Evolutionary conservation across 1,140 invertebrate genomes (phyloP).

Genomic region (Aphelinus certus): DNA sequence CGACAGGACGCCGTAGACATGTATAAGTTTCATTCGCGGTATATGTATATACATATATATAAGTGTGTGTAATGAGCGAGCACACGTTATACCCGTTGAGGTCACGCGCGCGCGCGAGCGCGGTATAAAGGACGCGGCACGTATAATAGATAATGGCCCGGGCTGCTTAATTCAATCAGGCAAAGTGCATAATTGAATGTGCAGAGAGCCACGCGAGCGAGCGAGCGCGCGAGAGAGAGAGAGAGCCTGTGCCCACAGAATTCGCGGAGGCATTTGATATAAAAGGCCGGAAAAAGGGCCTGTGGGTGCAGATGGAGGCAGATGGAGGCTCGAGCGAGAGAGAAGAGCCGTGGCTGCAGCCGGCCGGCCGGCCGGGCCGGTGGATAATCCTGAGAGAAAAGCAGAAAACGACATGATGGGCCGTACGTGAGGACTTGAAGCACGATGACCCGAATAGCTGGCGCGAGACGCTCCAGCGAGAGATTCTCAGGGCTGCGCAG

Average conservation of each 20-base stretch:
- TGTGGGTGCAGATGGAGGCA: no score
- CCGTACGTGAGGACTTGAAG: conserved; percentile 17
- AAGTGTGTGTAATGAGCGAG: no score
- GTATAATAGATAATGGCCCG: conserved; percentile 7
- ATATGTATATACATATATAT: no score
- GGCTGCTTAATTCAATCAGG: neutral
- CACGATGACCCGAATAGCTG: conserved; percentile 22
- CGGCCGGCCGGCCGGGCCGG: neutral
- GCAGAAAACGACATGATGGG: conserved; percentile 18
- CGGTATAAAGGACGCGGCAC: neutral
- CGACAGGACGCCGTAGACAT: no score
- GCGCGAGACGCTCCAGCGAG: neutral
- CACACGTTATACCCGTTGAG: no score
- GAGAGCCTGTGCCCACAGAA: conserved; percentile 2
- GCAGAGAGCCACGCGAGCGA: no score
- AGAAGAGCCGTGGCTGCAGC: neutral
- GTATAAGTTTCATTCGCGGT: no score
- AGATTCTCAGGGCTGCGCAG: no score
- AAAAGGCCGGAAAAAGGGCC: neutral
- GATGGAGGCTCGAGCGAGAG: neutral
- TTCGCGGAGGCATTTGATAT: conserved; percentile 25
- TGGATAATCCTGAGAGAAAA: conserved; percentile 2
- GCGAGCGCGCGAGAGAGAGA: no score
- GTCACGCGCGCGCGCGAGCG: no score
- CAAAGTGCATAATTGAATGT: conserved; percentile 26